phyloP scores from a whole-genome alignment of 2,888 invertebrate genomes.

The Cybosia mesomella region DNA sequence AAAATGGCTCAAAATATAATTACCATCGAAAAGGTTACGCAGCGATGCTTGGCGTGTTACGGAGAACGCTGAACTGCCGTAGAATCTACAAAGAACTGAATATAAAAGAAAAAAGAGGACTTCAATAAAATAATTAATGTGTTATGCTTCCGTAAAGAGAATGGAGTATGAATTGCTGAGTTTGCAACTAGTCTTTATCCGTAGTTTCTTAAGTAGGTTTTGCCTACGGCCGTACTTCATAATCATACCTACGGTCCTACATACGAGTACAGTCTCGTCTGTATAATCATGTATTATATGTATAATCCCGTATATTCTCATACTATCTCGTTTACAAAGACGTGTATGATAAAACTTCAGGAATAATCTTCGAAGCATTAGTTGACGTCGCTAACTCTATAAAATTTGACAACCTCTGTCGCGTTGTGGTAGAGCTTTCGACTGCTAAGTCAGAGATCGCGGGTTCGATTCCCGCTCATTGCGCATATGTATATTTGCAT shows the following conservation, averaged over 20 bases:
- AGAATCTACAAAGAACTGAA: conserved; percentile 15
- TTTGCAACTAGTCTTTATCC: neutral
- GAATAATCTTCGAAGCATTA: neutral
- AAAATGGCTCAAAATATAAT: conserved; percentile 16
- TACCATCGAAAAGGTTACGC: conserved; percentile 16
- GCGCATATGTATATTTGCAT: too few relatives aligned
- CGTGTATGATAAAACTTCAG: neutral
- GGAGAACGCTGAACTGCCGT: conserved; percentile 9
- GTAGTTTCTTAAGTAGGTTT: neutral
- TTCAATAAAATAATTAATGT: conserved; percentile 18
- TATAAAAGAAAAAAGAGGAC: conserved; percentile 6
- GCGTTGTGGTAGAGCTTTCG: too few relatives aligned
- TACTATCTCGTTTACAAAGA: neutral
- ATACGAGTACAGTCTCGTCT: neutral
- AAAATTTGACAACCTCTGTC: too few relatives aligned
- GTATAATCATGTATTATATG: neutral
- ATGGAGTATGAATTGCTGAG: neutral
- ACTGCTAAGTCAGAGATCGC: too few relatives aligned
- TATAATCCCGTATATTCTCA: too few relatives aligned
- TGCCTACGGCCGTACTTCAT: neutral
- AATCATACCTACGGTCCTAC: neutral
- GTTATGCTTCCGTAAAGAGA: conserved; percentile 7
- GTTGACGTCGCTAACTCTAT: too few relatives aligned
- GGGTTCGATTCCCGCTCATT: too few relatives aligned
- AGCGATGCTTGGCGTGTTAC: conserved; percentile 9